Evolutionary conservation across 2,797 vertebrate genomes (phyloP).

Genomic region (Periparus ater): DNA sequence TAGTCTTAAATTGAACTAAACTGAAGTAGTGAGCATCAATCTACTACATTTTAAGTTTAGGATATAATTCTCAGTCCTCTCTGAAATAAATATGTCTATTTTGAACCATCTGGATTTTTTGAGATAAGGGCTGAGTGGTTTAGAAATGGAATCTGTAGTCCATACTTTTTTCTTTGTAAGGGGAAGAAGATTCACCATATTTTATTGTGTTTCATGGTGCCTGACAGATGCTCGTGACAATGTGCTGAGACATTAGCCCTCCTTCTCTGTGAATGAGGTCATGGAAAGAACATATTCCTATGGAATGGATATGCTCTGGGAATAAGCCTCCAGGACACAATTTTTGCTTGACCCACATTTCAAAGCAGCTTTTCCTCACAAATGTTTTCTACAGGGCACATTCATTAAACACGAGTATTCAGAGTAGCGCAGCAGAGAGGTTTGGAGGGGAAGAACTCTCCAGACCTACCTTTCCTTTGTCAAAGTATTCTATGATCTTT

Average conservation of each 20-base stretch:
- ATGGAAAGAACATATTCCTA: background rate
- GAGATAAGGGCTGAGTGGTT: background rate
- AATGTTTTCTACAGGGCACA: background rate
- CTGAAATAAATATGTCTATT: background rate
- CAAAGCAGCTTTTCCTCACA: background rate
- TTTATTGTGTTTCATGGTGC: background rate
- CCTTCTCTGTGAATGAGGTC: background rate
- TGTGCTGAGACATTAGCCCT: background rate
- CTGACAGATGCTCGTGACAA: background rate
- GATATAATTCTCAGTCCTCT: background rate
- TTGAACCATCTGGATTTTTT: background rate
- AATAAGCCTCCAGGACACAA: background rate
- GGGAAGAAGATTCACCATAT: background rate
- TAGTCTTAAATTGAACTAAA: background rate
- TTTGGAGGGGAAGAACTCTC: background rate
- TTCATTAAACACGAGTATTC: background rate
- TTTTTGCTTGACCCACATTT: conserved; percentile 9
- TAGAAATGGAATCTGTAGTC: background rate
- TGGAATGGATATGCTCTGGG: background rate
- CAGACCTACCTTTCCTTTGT: conserved; percentile 93
- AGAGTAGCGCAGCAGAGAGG: background rate
- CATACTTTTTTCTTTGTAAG: background rate
- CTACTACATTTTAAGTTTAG: background rate
- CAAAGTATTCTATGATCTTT: conserved; percentile 96
- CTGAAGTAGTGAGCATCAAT: background rate